Evolutionary conservation across 2,888 invertebrate species (phyloP), one percentile per base, ranked within the genome.

Genomic region (Caenorhabditis sp.): DNA sequence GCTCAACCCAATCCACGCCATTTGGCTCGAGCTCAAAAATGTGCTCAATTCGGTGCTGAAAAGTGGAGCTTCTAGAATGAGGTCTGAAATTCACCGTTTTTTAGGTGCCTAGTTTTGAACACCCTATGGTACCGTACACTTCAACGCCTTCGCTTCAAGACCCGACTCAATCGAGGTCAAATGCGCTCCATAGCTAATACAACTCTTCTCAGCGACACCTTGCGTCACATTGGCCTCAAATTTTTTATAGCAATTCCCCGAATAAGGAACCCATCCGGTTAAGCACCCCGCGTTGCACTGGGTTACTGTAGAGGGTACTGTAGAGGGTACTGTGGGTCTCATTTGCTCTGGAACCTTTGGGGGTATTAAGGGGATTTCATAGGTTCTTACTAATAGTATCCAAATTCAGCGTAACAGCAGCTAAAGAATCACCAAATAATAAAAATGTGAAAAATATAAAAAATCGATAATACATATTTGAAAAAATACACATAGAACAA

Each of bases 271-370:
- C 70, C 70, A 71, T 17, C 59, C 56, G 36, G 62, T 21, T 23
- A 57, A 59, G n/a, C 70, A 71, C 7, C 70, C 70, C 14, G 62
- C 59, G 25, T 71, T 71, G 36, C 70, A 71, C 14, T 54, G 63
- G 5, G 36, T 5, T 17, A 60, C 10, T 10, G 38, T 38, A 17
- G 62, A 10, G 8, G 66, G 52, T 59, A 49, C 26, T 36, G 53
- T 59, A 25, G 57, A 14, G 3, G 27, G 27, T 31, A 17, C 14
- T 36, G 57, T 57, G 2, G 57, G 31, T 31, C 31, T 31, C 31
- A 31, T 57, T 57, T 20, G 20, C 3, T 14, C 23, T 52, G 17
- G 14, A 17, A 43, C 43, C 7, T 10, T 43, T 17, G n/a, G n/a
- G n/a, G n/a, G n/a, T n/a, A n/a, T n/a, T n/a, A n/a, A n/a, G n/a